Conservation (phyloP, 1,140 invertebrate genomes). For the Marisa cornuarietis region DNA sequence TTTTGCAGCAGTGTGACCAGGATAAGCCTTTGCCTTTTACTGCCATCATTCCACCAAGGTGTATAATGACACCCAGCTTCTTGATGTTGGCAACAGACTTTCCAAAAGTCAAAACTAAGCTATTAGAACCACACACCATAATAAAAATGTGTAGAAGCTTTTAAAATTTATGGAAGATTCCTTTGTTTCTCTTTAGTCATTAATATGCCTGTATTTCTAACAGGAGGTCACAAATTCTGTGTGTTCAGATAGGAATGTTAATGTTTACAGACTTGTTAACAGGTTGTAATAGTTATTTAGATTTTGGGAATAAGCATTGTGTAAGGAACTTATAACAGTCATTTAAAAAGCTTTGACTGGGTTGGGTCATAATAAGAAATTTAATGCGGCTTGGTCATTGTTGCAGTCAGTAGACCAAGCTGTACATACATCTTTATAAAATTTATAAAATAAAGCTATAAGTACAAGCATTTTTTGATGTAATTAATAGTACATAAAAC, state of each 20-base stretch:
- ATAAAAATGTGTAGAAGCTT: not conserved
- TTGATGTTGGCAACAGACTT: not conserved
- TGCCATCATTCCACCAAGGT: slow-evolving; percentile 25
- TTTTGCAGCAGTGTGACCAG: slow-evolving; percentile 27
- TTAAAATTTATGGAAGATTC: not conserved
- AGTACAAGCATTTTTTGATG: not conserved
- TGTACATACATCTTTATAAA: not conserved
- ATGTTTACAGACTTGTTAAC: no score
- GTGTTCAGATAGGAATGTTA: no score
- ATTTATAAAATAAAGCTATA: not conserved
- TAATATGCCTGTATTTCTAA: no score
- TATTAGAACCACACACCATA: not conserved
- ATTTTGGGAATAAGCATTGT: no score
- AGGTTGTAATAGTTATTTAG: no score
- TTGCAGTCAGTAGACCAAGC: not conserved
- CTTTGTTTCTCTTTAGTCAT: no score
- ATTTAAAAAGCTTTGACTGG: no score
- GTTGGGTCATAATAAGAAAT: no score
- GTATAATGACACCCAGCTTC: not conserved
- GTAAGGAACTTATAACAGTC: no score
- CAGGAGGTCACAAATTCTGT: no score
- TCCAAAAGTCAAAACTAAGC: not conserved
- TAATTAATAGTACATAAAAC: no score
- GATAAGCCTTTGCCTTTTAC: slow-evolving; percentile 20
- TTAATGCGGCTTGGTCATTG: no score